Percentiles rank a stretch among this genome's conserved stretches.
Conservation (phyloP, 1,140 invertebrate species). For the Heliconius himera region DNA sequence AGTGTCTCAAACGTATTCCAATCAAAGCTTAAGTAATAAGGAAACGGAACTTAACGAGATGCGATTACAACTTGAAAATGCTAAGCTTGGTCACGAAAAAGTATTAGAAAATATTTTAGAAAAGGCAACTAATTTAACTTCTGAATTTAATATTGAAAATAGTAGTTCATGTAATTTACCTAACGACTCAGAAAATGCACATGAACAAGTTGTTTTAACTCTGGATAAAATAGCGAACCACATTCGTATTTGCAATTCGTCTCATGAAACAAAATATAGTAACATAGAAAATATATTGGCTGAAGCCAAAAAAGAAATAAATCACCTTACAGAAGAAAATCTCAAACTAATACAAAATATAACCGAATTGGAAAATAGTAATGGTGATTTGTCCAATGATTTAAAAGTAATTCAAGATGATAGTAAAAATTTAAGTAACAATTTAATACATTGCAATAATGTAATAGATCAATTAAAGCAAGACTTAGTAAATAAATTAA, state of each 20-base stretch:
- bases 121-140: conserved; percentile 38
- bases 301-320: conserved; percentile 50
- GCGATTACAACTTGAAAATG: conserved; percentile 24
- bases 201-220: conserved; percentile 45
- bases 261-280: conserved; percentile 36
- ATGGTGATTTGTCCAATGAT: conserved; percentile 42
- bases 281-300: conserved; percentile 43
- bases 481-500: conserved; percentile 52
- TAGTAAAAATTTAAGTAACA: conserved; percentile 46
- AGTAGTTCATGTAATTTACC: conserved; percentile 36
- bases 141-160: conserved; percentile 48
- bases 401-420: conserved; percentile 48
- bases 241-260: conserved; percentile 35
- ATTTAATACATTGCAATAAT: conserved; percentile 48
- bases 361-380: conserved; percentile 47
- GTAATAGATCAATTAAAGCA: conserved; percentile 49
- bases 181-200: conserved; percentile 30
- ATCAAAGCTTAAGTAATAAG: conserved; percentile 33
- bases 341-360: conserved; percentile 47
- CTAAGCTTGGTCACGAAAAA: not conserved
- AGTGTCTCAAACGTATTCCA: conserved; percentile 21
- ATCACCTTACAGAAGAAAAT: conserved; percentile 53
- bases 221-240: conserved; percentile 54
- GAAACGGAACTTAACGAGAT: conserved; percentile 30
- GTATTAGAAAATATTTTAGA: conserved; percentile 46